phyloP scores from a whole-genome alignment of 2,888 invertebrate species.

The Lochmaea capreae region DNA sequence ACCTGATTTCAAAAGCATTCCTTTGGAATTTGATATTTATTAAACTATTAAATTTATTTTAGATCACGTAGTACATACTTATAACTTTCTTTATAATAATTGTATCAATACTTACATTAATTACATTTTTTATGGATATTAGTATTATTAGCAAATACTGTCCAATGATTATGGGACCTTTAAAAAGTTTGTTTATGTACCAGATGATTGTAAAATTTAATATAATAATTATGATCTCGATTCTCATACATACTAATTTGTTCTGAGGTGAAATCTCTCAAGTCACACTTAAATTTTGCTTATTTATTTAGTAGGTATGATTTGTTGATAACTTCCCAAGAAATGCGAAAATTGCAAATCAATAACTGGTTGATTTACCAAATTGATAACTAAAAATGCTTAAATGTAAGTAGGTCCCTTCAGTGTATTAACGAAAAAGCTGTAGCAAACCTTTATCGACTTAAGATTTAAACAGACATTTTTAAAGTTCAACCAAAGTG shows the following conservation, averaged over 20 bases:
- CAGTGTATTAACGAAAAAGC: conserved; percentile 12
- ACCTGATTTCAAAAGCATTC: conserved; percentile 34
- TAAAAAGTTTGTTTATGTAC: neutral
- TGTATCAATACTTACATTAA: neutral
- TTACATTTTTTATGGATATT: neutral
- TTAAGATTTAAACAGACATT: conserved; percentile 5
- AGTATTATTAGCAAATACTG: neutral
- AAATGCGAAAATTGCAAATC: conserved; percentile 30
- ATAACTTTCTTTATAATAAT: conserved; percentile 5
- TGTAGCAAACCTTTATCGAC: conserved; percentile 15
- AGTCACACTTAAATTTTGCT: conserved; percentile 20
- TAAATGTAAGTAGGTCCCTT: conserved; percentile 30
- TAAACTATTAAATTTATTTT: conserved; percentile 27
- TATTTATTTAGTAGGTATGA: conserved; percentile 9
- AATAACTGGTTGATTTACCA: conserved; percentile 27
- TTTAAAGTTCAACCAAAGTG: conserved; percentile 33
- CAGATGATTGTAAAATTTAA: neutral
- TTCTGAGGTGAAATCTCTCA: neutral
- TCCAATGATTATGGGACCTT: conserved; percentile 2
- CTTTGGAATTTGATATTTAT: conserved; percentile 24
- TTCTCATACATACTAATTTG: conserved; percentile 8
- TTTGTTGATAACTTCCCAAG: conserved; percentile 23
- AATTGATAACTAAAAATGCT: conserved; percentile 25
- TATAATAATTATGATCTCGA: neutral
- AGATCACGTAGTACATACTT: conserved; percentile 6